Base-by-base conservation (phyloP, 2,888 invertebrate species). In the Balanococcus diminutus region DNA sequence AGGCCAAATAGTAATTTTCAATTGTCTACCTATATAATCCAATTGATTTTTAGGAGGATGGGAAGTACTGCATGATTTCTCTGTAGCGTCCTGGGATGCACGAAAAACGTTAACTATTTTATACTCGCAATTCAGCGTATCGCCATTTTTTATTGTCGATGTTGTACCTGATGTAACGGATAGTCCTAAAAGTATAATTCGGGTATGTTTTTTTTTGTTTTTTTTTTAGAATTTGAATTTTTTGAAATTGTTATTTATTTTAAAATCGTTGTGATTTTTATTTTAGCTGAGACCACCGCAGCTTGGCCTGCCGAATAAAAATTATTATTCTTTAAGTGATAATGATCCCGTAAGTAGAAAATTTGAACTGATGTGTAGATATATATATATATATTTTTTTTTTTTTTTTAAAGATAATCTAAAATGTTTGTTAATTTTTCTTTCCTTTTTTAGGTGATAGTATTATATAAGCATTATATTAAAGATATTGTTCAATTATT, bases 91-190 rank as follows among this genome's bases (percentile, higher is more conserved):
- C 16, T 91, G 91, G 90, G 91, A 91, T 86, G 89, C 89, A 82
- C 89, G 89, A 46, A 87, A 88, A 42, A 89, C 91, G 9, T 88
- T 92, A 42, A 89, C 89, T 51, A 89, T 89, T 9, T 89, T 92
- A 0, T 92, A 92, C 61, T 90, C 91, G 0, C 89, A 90, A 72
- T 91, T 91, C 87, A 91, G 91, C 25, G 91, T 91, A 1, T 89
- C 90, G 3, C 91, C 92, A 0, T 92, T 91, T 89, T 92, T 92
- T 89, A 90, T 90, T 88, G 90, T 92, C 19, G 89, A 90, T 22
- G 92, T 92, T 14, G 91, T 91, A 56, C 91, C 92, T 1, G 91
- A 92, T 89, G 91, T 91, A 1, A 89, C 89, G 72, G 88, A 90
- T 84, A 91, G 91, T 1, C 89, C 90, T 2, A 89, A 90, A 82